Base-by-base conservation (phyloP, 2,888 invertebrate genomes). In the Mimas tiliae region DNA sequence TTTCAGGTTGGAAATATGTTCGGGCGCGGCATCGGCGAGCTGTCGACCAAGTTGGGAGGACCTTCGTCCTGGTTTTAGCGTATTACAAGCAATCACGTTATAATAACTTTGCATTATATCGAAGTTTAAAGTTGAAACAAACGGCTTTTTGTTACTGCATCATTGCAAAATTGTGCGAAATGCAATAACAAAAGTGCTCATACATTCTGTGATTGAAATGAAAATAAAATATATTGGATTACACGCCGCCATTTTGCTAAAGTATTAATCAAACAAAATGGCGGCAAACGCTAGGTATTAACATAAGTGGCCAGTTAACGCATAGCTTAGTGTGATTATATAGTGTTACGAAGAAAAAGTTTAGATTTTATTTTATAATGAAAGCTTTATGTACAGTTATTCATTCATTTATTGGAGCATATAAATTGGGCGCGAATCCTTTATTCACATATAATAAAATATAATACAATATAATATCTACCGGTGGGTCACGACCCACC, bases 1-100 rank as follows among this genome's bases (percentile, higher is more conserved):
- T 75, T 82, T 82, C 42, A 97, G 91, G 96, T 98, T 81, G 97
- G 98, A 78, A 97, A 97, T 91, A 96, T 98, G 88, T 96, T 98
- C 80, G 98, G 98, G 65, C 97, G 98, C 85, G 97, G 98, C 75
- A 96, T 98, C 80, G 98, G 98, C 74, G 98, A 98, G 83, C 95
- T 98, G 81, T 97, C 98, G 83, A 97, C 97, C 79, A 98, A 98
- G 92, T 95, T 98, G 74, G 97, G 98, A 72, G 97, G 97, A 75
- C 96, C 97, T 73, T 95, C 95, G 67, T 97, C 97, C 89, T 97
- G 97, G 97, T 97, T 97, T 94, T 97, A 96, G 94, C 78, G 79
- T 74, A 74, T 77, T 71, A 69, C 70, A 75, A 71, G 75, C 77
- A 75, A 74, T 78, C 69, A 71, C 80, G 70, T 77, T 72, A 74